phyloP scores from a whole-genome alignment of 2,797 vertebrate genomes.

The Ptychobarbus kaznakovi region DNA sequence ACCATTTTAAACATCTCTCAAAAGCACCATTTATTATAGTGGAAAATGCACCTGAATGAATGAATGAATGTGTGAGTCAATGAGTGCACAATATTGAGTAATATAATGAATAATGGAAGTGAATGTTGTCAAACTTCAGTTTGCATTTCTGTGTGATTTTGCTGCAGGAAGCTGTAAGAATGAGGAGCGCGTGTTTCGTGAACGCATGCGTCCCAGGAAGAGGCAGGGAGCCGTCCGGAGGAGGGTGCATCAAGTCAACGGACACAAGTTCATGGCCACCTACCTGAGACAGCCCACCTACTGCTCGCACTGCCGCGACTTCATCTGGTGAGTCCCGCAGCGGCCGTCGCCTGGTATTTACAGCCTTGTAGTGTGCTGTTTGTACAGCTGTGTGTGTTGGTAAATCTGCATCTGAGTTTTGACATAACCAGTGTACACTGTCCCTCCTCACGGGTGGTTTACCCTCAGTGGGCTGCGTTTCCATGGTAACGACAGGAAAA shows the following conservation, averaged over 20 bases:
- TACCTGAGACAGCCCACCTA: slow-evolving; percentile 95
- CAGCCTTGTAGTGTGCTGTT: background rate
- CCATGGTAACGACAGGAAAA: slow-evolving; percentile 48
- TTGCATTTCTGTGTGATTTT: slow-evolving; percentile 39
- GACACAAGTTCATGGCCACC: slow-evolving; percentile 98
- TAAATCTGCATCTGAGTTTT: slow-evolving; percentile 16
- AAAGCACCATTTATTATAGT: too few species aligned
- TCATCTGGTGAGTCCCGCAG: slow-evolving; percentile 87
- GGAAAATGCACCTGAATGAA: too few species aligned
- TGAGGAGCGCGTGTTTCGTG: slow-evolving; percentile 93
- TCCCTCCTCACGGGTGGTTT: slow-evolving; percentile 34
- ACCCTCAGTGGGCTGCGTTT: slow-evolving; percentile 39
- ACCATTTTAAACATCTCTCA: background rate
- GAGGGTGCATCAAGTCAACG: slow-evolving; percentile 94
- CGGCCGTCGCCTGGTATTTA: too few species aligned
- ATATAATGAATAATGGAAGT: background rate
- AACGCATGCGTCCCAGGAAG: slow-evolving; percentile 92
- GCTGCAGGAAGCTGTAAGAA: slow-evolving; percentile 81
- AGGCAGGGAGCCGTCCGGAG: slow-evolving; percentile 92
- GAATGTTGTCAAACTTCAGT: background rate
- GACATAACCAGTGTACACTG: slow-evolving; percentile 19
- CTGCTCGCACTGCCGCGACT: slow-evolving; percentile 95
- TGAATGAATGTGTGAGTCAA: too few species aligned
- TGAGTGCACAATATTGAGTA: background rate
- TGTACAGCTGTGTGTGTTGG: slow-evolving; percentile 35